Base-by-base conservation (phyloP, 92 coral and sea anemone genomes). In the Zoanthus sociatus region DNA sequence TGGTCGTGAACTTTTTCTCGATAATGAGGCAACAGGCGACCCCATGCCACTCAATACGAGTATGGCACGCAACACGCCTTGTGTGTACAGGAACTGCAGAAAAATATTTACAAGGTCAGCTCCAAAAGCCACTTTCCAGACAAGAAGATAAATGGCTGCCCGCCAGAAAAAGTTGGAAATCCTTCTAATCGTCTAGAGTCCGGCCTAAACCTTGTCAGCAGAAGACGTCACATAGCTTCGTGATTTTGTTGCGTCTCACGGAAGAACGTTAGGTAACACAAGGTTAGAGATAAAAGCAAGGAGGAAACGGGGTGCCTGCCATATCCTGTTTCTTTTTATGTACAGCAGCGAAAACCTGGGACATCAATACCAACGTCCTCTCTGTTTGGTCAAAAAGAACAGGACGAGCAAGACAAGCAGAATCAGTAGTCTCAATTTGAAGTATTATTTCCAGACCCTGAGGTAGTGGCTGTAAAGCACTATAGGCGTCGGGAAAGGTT, bases 1-100 rank as follows among this genome's bases (percentile, higher is more conserved):
- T 48, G 53, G 53, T 48, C 26, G 89, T 75, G 68, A 87, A 87
- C n/a, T 72, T 87, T 87, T 87, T 87, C 73, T 82, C 84, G 45
- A 79, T 89, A 16, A 73, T 88, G 87, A 69, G 83, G 73, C n/a
- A 89, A 66, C 66, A 89, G n/a, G n/a, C 77, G 91, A 89, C 68
- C 83, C 73, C 21, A 87, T 87, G 73, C 86, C 86, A 87, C 86
- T 17, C 86, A 87, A 26, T 44, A 77, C 30, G 86, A 78, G 50
- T 79, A 88, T 60, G 87, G 90, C 5, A 47, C 51, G 51, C 51
- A 8, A 47, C 51, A 8, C 8, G 51, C 51, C 51, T 47, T 47
- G 51, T 47, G 51, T 47, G 51, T 47, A 47, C 51, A 79, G 53
- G 87, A 88, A 60, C 87, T 81, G 26, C 81, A 48, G 53, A 48